Conservation (phyloP, 1,140 invertebrate species). For the Drosophila hydei region DNA sequence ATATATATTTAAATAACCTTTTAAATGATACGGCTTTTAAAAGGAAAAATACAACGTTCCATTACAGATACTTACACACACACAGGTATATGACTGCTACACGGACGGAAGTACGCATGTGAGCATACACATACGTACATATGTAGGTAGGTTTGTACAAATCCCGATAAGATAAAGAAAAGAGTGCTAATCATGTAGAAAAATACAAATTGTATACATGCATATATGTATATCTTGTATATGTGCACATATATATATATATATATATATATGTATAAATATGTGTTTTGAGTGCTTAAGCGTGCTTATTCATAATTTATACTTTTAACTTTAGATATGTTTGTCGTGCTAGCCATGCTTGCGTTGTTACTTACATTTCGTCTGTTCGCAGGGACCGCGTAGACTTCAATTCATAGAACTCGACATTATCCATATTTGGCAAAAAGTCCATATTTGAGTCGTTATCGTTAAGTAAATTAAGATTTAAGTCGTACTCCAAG, state of each 20-base stretch:
- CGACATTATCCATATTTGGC: conserved; percentile 83
- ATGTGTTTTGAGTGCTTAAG: too few species aligned
- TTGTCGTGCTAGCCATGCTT: too few species aligned
- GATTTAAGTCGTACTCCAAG: conserved; percentile 85
- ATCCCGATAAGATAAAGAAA: conserved; percentile 46
- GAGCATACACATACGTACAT: too few species aligned
- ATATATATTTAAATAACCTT: not conserved
- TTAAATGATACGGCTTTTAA: not conserved
- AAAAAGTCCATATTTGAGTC: conserved; percentile 86
- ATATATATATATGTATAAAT: conserved; percentile 1
- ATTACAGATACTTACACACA: not conserved
- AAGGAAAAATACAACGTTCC: conserved; percentile 1
- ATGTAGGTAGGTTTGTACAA: not conserved
- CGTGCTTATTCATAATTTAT: not conserved
- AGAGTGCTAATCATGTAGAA: conserved; percentile 38
- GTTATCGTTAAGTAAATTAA: conserved; percentile 85
- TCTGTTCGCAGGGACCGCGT: conserved; percentile 46
- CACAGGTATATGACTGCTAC: not conserved
- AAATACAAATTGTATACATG: conserved; percentile 17
- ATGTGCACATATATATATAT: conserved; percentile 6
- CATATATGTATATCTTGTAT: not conserved
- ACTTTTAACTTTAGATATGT: not conserved
- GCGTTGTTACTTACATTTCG: conserved; percentile 55
- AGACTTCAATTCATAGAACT: conserved; percentile 68
- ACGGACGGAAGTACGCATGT: too few species aligned